A percentile compares a stretch with the other conserved stretches of the same genome.
Evolutionary conservation across 2,888 invertebrate species (phyloP).

Genomic region (Sphaerophoria taeniata): DNA sequence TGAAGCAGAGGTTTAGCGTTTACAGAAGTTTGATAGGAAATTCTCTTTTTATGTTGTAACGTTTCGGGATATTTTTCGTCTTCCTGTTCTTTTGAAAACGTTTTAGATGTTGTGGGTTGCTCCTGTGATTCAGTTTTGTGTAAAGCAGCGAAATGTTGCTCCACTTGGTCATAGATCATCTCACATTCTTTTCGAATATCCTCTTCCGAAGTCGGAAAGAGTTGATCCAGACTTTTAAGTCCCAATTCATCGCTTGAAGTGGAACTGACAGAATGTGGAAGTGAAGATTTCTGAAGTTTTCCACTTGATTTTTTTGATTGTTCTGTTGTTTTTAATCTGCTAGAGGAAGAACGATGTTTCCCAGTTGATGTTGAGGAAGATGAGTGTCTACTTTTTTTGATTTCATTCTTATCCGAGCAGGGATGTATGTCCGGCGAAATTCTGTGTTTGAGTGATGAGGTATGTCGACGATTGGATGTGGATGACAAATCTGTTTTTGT

Average conservation of each 20-base stretch:
- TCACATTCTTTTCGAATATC: slow-evolving; percentile 92
- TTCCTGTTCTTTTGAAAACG: slow-evolving; percentile 77
- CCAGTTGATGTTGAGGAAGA: slow-evolving; percentile 50
- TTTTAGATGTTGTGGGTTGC: slow-evolving; percentile 21
- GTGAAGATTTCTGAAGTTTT: slow-evolving; percentile 46
- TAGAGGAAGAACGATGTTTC: slow-evolving; percentile 31
- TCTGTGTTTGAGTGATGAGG: no score
- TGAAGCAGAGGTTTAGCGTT: slow-evolving; percentile 81
- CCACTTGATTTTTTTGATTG: slow-evolving; percentile 5
- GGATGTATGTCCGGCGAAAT: no score
- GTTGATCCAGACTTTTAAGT: slow-evolving; percentile 81
- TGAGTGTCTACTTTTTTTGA: neutral
- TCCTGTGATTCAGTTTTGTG: slow-evolving; percentile 68
- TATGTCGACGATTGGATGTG: no score
- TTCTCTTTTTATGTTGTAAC: slow-evolving; percentile 86
- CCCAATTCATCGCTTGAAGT: slow-evolving; percentile 80
- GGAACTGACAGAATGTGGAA: slow-evolving; percentile 74
- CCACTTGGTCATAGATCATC: slow-evolving; percentile 93
- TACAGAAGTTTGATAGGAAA: slow-evolving; percentile 88
- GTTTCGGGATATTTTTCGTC: slow-evolving; percentile 77
- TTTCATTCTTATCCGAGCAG: no score
- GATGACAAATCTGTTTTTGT: no score
- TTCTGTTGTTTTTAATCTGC: slow-evolving; percentile 43
- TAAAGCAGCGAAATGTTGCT: slow-evolving; percentile 79
- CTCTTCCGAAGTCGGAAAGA: slow-evolving; percentile 84